phyloP scores from a whole-genome alignment of 2,797 vertebrate genomes.

The Chelonia mydas region DNA sequence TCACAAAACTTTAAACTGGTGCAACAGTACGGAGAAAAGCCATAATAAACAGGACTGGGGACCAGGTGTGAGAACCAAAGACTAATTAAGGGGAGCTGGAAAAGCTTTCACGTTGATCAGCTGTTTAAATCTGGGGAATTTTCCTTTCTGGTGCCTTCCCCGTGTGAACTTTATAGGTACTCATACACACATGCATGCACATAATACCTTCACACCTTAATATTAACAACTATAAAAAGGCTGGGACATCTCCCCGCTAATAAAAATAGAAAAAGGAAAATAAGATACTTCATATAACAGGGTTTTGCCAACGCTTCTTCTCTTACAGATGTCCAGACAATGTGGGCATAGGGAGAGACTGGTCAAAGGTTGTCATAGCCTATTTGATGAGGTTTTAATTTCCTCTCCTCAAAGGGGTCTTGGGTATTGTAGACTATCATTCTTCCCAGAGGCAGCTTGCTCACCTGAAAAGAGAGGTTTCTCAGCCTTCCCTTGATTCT shows the following conservation, averaged over 20 bases:
- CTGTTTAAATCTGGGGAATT: not conserved
- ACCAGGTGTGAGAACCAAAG: not conserved
- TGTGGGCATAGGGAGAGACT: not conserved
- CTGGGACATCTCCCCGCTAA: not conserved
- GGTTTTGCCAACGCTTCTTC: not conserved
- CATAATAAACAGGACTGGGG: not conserved
- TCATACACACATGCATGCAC: not conserved
- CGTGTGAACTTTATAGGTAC: not conserved
- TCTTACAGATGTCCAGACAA: not conserved
- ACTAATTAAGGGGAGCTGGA: not conserved
- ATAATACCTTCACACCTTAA: not conserved
- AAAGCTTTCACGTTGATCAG: not conserved
- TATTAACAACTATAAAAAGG: constrained; percentile 20
- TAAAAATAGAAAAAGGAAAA: not conserved
- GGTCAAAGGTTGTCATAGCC: not conserved
- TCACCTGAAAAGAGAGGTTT: not conserved
- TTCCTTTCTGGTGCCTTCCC: not conserved
- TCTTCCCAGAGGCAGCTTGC: not conserved
- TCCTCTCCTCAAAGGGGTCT: not conserved
- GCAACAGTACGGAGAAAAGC: not conserved
- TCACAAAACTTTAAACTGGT: not conserved
- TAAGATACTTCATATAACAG: not conserved
- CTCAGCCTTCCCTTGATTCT: not conserved
- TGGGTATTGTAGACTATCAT: not conserved
- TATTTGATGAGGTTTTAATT: not conserved